Evolutionary conservation across 1,140 invertebrate species (phyloP).

Genomic region (Oncopeltus fasciatus): DNA sequence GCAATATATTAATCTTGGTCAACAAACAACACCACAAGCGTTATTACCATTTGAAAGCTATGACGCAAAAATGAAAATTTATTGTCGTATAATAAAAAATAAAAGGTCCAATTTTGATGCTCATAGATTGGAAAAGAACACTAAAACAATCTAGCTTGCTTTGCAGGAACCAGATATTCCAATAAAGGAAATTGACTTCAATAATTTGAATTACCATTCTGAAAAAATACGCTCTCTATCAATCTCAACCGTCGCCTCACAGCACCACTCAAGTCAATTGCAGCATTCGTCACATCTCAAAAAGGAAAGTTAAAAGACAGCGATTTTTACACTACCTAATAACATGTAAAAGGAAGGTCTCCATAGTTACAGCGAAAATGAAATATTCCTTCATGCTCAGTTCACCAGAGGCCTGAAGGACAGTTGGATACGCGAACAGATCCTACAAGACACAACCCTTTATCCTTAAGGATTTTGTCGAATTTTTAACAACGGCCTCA

Average conservation of each 20-base stretch:
- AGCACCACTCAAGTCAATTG: background rate
- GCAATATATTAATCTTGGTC: too few relatives aligned
- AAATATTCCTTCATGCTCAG: slow-evolving; percentile 1
- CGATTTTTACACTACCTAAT: background rate
- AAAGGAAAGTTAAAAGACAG: slow-evolving; percentile 4
- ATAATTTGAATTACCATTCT: background rate
- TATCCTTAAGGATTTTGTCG: background rate
- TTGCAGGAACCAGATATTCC: too few relatives aligned
- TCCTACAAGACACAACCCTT: background rate
- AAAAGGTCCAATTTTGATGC: too few relatives aligned
- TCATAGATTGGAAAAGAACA: too few relatives aligned
- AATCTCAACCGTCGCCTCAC: background rate
- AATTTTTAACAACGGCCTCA: background rate
- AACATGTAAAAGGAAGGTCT: too few relatives aligned
- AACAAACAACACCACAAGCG: too few relatives aligned
- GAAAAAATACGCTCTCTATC: background rate
- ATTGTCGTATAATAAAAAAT: too few relatives aligned
- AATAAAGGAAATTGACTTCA: background rate
- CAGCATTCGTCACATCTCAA: background rate
- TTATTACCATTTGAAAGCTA: too few relatives aligned
- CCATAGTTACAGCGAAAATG: background rate
- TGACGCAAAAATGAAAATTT: too few relatives aligned
- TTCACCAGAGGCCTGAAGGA: slow-evolving; percentile 2
- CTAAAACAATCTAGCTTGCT: too few relatives aligned
- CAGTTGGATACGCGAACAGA: slow-evolving; percentile 1